Evolutionary conservation across 2,113 vertebrate genomes (phyloP), one percentile per base, ranked within the genome.

Genomic region (Delphinus delphis): DNA sequence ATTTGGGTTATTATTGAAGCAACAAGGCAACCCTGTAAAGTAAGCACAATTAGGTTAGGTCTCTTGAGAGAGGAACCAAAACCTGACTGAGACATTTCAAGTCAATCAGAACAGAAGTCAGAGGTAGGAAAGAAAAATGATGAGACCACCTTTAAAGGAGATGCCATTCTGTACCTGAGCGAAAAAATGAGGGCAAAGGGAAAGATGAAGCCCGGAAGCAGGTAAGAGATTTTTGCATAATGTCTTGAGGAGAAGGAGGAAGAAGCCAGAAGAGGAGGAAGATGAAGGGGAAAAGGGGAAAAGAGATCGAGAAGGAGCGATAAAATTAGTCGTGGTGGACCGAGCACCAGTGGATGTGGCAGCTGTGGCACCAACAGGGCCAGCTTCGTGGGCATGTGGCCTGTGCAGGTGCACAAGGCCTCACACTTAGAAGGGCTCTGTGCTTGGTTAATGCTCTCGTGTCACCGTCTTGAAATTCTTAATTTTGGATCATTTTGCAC

Each of bases 401-500:
- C 31, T 1, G 8, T 3, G 1, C 38, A 18, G 4, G 1, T 36
- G 11, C 50, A 10, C 21, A 0, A 20, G 17, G 17, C 20, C n/a
- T 47, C 6, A 1, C 0, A 1, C 25, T 53, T 20, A 25, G 3
- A 33, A n/a, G 8, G 20, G 26, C 10, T 1, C 55, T 0, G 0
- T 5, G 62, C 41, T 58, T 9, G 9, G 12, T 80, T 63, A 25
- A 20, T 11, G 17, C 26, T 74, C 50, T 6, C 14, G 11, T 44
- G 17, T 58, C 50, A 23, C 3, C 26, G 15, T 41, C 80, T 38
- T 82, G 31, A 82, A 83, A 44, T 47, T 84, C 58, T 74, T 31
- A 18, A 67, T 28, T 80, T 86, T 31, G 18, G 36, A 20, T 50
- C 33, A 9, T 12, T 83, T 47, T 62, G 47, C 50, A 31, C 62